Evolutionary conservation across 2,797 vertebrate genomes (phyloP).

Genomic region (Lepilemur ruficaudatus): DNA sequence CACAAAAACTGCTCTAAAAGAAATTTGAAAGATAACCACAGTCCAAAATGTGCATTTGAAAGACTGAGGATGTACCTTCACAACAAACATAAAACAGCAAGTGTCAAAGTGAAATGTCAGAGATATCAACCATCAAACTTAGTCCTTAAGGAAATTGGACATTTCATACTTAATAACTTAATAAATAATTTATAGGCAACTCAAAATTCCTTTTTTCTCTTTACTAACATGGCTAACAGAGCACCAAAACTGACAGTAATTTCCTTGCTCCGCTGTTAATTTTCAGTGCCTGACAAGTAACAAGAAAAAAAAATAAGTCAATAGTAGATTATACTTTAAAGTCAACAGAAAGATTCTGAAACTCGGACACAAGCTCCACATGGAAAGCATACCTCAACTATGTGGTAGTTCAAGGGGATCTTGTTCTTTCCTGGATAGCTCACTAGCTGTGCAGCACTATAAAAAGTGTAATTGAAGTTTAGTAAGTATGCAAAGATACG

Average conservation of each 20-base stretch:
- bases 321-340: background rate
- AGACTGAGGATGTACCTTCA: too few species aligned
- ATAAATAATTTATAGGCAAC: slow-evolving; percentile 12
- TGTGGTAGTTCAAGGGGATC: slow-evolving; percentile 99
- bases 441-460: slow-evolving; percentile 93
- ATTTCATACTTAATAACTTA: too few species aligned
- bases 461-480: slow-evolving; percentile 45
- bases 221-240: slow-evolving; percentile 50
- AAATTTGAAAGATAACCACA: too few species aligned
- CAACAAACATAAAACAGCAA: too few species aligned
- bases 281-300: slow-evolving; percentile 47
- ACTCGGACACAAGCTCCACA: background rate
- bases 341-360: slow-evolving; percentile 32
- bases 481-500: slow-evolving; percentile 2
- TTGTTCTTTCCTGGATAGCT: slow-evolving; percentile 99
- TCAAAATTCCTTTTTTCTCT: slow-evolving; percentile 55
- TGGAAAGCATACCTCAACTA: slow-evolving; percentile 92
- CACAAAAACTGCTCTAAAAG: too few species aligned
- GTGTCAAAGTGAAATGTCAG: too few species aligned
- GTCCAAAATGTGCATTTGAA: too few species aligned
- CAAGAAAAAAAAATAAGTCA: background rate
- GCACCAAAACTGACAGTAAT: slow-evolving; percentile 17
- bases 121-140: too few species aligned
- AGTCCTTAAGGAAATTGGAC: too few species aligned
- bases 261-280: slow-evolving; percentile 16